Base-by-base conservation (phyloP, 1,140 invertebrate species). In the Muscidifurax raptorellus region DNA sequence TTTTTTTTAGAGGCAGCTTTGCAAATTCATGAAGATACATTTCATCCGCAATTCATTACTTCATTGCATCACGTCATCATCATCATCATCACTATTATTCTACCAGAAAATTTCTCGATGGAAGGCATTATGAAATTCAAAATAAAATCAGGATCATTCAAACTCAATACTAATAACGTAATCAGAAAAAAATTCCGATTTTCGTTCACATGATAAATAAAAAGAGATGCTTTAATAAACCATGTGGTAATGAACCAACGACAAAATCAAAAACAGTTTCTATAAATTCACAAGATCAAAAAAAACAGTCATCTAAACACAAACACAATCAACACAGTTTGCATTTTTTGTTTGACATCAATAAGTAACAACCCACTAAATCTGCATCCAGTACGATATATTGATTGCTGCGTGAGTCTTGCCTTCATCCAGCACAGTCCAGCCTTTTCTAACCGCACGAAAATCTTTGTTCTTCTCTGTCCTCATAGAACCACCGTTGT, bases 401-500 rank as follows among this genome's bases (percentile, higher is more conserved):
- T 59, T 59, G 52, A 59, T 59, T 59, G 22, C 52, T n/a, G 22
- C 52, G 52, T 1, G 52, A n/a, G 52, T 59, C 5, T 59, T 59
- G 15, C 6, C 52, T 59, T 7, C 13, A 28, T 66, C 27, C 67
- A 15, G 6, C 22, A 44, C 12, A 18, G 30, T 30, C 12, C 6
- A n/a, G 18, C 25, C 30, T 9, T 15, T 30, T 28, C 75, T 77
- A 59, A 77, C 18, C 28, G 52, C 52, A 59, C 27, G 12, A 77
- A 77, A 77, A 77, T 30, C 44, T 44, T 59, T 80, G 25, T 80
- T 71, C 36, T 79, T 79, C 22, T 9, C 25, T 36, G 22, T 30
- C 88, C 90, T 92, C 92, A 30, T 92, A 93, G 92, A 93, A 87
- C 83, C 91, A 0, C 91, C 90, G 7, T 84, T 92, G 74, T 93